Evolutionary conservation across 2,888 invertebrate genomes (phyloP), one percentile per base, ranked within the genome.

Genomic region (Hyalella azteca): DNA sequence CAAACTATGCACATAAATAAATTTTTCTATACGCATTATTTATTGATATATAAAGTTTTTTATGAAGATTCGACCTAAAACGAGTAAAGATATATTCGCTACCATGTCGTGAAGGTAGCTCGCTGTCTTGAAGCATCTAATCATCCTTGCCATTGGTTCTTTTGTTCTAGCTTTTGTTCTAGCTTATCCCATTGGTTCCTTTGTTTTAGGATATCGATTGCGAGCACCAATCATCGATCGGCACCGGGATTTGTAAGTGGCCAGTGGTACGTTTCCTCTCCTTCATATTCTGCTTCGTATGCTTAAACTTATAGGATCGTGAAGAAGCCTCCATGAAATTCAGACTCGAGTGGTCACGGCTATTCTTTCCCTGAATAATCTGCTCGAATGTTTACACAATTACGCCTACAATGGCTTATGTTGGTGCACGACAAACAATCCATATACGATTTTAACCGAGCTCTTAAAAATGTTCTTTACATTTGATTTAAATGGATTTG

Each of bases 201-300:
- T 82, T 82, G 82, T 82, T 82, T 82, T 82, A 82, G 80, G 77
- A 77, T 81, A 82, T 82, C 80, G 82, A 82, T 82, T 82, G 80
- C 50, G 75, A 75, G 80, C 79, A 79, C 82, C 82, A 80, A 82
- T 82, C 82, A 82, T 79, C 80, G 80, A 82, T 79, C 80, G 80
- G 78, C 32, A 66, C 66, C 66, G 66, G 36, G 66, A 36, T 36
- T 11, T 32, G 66, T 66, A 66, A 66, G 66, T 66, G 66, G 66
- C 66, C 66, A 66, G 29, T 66, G 66, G 36, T 66, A 66, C 32
- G 66, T 66, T 66, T 66, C 66, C 7, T 15, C 3, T 36, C 36
- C 36, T 36, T 39, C 66, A n/a, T 66, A 36, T n/a, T 66, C 36
- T 32, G 36, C 36, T 66, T 66, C 36, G 66, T 66, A 29, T n/a